A percentile compares a stretch with the other conserved stretches of the same genome.
These are phyloP conservation scores for Orgyia antiqua DNA, from an alignment of 2,888 invertebrate species.

Conservation along the genomic window DNA sequence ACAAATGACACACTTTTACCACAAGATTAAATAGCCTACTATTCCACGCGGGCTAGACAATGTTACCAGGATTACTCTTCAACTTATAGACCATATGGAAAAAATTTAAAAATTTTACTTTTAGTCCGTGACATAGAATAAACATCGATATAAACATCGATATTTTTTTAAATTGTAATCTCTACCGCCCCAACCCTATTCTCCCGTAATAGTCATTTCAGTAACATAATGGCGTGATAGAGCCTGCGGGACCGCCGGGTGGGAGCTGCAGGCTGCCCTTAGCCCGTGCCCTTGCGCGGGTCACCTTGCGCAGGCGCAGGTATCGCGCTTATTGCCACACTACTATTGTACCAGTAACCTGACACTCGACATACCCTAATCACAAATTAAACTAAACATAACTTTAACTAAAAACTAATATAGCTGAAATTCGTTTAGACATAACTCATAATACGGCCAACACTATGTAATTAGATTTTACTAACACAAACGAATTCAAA, in stretches of 20 bases:
- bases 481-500: conserved; percentile 10
- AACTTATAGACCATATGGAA: too few species aligned
- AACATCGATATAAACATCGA: too few species aligned
- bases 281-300: conserved; percentile 69
- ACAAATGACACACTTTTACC: too few species aligned
- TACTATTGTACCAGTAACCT: conserved; percentile 70
- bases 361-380: conserved; percentile 42
- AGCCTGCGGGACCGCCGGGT: conserved; percentile 32
- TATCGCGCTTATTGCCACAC: conserved; percentile 51
- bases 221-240: conserved; percentile 57
- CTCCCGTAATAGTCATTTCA: conserved; percentile 53
- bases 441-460: not conserved
- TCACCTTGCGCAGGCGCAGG: conserved; percentile 63
- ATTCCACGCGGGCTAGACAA: too few species aligned
- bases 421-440: not conserved
- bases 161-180: too few species aligned
- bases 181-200: conserved; percentile 32
- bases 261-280: conserved; percentile 41
- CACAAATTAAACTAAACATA: not conserved
- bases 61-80: too few species aligned
- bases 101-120: too few species aligned
- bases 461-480: conserved; percentile 5
- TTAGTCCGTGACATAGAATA: too few species aligned
- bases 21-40: too few species aligned
- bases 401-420: not conserved